Evolutionary conservation across 2,113 vertebrate genomes (phyloP).

Genomic region (Sardina pilchardus): DNA sequence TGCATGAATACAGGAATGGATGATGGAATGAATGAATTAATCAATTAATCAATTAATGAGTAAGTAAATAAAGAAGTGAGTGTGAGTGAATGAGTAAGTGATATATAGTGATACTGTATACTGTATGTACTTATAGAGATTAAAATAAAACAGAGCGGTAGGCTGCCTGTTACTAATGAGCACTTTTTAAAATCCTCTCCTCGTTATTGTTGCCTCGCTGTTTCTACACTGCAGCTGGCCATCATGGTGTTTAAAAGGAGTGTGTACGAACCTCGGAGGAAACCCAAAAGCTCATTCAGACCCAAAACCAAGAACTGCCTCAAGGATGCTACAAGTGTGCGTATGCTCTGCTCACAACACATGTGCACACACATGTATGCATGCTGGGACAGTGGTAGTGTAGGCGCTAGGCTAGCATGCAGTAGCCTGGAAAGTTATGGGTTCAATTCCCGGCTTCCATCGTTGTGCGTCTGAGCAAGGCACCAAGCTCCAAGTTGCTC

Average conservation of each 20-base stretch:
- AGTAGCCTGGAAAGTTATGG: too few relatives aligned
- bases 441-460: too few relatives aligned
- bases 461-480: too few relatives aligned
- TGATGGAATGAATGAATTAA: too few relatives aligned
- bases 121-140: background rate
- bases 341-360: conserved; percentile 35
- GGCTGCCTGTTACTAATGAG: too few relatives aligned
- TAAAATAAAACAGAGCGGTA: too few relatives aligned
- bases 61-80: too few relatives aligned
- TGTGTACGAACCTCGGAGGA: conserved; percentile 81
- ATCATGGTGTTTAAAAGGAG: conserved; percentile 89
- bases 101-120: too few relatives aligned
- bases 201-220: conserved; percentile 6
- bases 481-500: too few relatives aligned
- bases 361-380: background rate
- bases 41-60: too few relatives aligned
- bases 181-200: background rate
- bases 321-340: conserved; percentile 77
- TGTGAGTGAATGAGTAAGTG: background rate
- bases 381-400: too few relatives aligned
- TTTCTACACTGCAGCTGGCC: conserved; percentile 75
- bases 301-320: conserved; percentile 70
- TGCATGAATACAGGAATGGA: background rate
- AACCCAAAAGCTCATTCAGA: conserved; percentile 64
- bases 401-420: too few relatives aligned